phyloP scores from a whole-genome alignment of 2,113 vertebrate species.

The Saccopteryx leptura region DNA sequence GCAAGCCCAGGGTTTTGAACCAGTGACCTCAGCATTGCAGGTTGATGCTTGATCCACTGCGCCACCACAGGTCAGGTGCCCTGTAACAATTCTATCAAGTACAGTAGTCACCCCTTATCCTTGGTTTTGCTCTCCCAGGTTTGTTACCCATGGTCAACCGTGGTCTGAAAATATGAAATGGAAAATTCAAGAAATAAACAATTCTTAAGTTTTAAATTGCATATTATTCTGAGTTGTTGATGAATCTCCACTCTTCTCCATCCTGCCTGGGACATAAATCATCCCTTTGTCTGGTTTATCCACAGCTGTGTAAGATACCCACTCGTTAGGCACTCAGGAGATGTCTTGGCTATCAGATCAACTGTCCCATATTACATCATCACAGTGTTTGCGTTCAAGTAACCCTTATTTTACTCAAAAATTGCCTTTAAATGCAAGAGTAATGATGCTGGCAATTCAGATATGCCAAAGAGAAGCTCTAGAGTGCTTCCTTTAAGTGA shows the following conservation, averaged over 20 bases:
- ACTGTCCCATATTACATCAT: too few species aligned
- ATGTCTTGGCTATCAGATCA: not conserved
- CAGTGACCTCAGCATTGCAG: too few species aligned
- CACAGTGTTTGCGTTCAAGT: not conserved
- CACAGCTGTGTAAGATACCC: not conserved
- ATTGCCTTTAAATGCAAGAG: not conserved
- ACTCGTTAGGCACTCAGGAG: not conserved
- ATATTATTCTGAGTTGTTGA: not conserved
- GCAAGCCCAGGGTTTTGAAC: too few species aligned
- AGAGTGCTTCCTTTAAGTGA: not conserved
- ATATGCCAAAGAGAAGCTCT: not conserved
- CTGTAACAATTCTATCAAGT: conserved; percentile 27
- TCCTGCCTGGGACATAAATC: not conserved
- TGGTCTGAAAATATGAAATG: not conserved
- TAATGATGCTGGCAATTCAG: not conserved
- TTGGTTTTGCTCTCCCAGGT: not conserved
- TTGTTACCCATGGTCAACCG: not conserved
- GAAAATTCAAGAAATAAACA: not conserved
- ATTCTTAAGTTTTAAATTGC: not conserved
- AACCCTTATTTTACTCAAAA: not conserved
- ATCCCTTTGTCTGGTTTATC: not conserved
- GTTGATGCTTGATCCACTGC: too few species aligned
- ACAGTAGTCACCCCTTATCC: not conserved
- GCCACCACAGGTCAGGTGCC: not conserved
- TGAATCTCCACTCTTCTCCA: not conserved